phyloP scores from a whole-genome alignment of 2,888 invertebrate species.

The Prenolepis imparis region DNA sequence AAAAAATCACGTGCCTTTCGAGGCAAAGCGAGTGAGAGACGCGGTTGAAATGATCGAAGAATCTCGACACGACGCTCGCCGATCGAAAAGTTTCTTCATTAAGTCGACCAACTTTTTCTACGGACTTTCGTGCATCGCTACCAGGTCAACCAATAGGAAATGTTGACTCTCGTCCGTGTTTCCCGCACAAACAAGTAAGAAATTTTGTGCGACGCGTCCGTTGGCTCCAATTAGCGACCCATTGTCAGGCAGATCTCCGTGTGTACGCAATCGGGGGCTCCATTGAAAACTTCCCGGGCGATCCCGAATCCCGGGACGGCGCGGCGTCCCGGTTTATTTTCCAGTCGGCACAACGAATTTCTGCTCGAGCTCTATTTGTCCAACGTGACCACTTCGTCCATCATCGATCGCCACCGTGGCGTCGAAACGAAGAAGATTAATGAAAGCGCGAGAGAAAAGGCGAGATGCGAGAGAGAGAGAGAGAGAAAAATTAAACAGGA shows the following conservation, averaged over 20 bases:
- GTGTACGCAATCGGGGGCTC: slow-evolving; percentile 33
- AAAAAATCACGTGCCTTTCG: background rate
- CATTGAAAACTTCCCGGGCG: slow-evolving; percentile 40
- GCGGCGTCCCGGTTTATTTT: slow-evolving; percentile 57
- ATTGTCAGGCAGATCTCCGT: slow-evolving; percentile 36
- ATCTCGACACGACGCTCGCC: background rate
- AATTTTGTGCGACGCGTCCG: slow-evolving; percentile 44
- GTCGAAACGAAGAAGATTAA: slow-evolving; percentile 68
- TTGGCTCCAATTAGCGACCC: slow-evolving; percentile 36
- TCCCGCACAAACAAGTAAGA: slow-evolving; percentile 34
- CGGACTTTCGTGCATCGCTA: background rate
- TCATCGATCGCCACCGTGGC: slow-evolving; percentile 63
- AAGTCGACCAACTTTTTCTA: slow-evolving; percentile 52
- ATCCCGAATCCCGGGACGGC: background rate
- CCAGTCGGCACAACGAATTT: slow-evolving; percentile 28
- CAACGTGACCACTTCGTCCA: slow-evolving; percentile 59
- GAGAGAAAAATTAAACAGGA: background rate
- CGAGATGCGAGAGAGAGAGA: background rate
- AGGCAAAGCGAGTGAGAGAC: background rate
- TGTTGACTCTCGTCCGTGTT: slow-evolving; percentile 11
- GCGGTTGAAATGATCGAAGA: background rate
- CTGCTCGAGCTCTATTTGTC: slow-evolving; percentile 63
- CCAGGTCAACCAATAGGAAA: background rate
- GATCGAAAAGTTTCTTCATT: slow-evolving; percentile 62
- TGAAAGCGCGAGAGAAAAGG: slow-evolving; percentile 40